Conservation (phyloP, 2,888 invertebrate genomes). For the Coelopa pilipes region DNA sequence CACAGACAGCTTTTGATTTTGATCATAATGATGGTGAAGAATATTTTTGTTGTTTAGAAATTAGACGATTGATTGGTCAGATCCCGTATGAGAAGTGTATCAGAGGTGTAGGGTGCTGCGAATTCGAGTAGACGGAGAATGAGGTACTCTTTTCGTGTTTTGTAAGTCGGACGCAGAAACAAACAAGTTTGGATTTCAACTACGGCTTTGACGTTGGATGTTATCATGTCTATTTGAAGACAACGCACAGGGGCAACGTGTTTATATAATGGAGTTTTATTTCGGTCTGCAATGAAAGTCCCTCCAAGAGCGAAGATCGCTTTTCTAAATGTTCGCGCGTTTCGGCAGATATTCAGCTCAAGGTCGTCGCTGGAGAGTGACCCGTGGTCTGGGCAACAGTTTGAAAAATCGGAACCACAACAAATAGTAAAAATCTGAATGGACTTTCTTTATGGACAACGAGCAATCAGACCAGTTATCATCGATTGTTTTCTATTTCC, state of each 20-base stretch:
- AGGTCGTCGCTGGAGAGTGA: conserved; percentile 5
- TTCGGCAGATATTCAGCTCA: background rate
- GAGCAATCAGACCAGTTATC: too few species aligned
- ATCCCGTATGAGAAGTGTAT: background rate
- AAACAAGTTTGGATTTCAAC: too few species aligned
- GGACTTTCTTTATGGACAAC: too few species aligned
- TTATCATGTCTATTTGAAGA: background rate
- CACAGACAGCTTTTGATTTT: too few species aligned
- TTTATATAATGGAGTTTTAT: background rate
- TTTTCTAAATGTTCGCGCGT: background rate
- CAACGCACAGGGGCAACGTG: background rate
- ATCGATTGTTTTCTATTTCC: too few species aligned
- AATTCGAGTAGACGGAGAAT: too few species aligned
- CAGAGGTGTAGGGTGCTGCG: too few species aligned
- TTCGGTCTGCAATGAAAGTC: background rate
- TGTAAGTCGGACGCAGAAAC: too few species aligned
- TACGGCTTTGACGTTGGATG: background rate
- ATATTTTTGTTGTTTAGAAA: background rate
- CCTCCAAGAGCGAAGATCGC: background rate
- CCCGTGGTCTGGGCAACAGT: background rate
- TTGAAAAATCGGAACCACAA: too few species aligned
- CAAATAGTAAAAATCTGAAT: too few species aligned
- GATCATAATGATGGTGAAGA: too few species aligned
- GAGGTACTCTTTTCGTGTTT: too few species aligned
- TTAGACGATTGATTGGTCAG: background rate